Conservation (phyloP, 2,113 vertebrate genomes). For the Calyptommatus sinebrachiatus region DNA sequence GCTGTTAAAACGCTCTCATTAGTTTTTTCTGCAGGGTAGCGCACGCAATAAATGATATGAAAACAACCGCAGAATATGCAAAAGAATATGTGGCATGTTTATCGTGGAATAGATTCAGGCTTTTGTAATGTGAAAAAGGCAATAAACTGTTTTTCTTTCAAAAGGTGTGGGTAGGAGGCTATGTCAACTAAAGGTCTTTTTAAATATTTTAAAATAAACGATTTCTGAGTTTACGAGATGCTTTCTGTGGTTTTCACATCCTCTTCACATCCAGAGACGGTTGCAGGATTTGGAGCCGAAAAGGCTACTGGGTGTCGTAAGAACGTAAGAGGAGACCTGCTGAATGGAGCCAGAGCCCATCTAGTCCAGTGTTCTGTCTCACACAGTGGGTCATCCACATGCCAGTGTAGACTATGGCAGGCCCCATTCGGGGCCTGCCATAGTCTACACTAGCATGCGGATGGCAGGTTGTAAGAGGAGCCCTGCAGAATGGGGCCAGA, state of each 20-base stretch:
- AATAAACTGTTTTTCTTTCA: background rate
- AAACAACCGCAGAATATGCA: background rate
- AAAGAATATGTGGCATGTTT: background rate
- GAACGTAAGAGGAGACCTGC: too few species aligned
- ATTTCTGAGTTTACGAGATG: conserved; percentile 45
- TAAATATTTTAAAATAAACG: conserved; percentile 63
- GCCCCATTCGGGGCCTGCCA: too few species aligned
- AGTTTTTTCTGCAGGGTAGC: background rate
- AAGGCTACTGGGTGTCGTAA: too few species aligned
- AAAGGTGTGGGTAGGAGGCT: background rate
- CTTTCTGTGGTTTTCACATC: background rate
- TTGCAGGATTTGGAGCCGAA: too few species aligned
- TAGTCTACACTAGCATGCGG: too few species aligned
- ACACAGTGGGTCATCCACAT: too few species aligned
- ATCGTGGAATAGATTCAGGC: conserved; percentile 26
- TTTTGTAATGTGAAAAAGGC: conserved; percentile 18
- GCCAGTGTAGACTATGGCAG: too few species aligned
- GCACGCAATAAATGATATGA: background rate
- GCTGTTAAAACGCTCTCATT: too few species aligned
- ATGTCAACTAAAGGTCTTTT: conserved; percentile 54
- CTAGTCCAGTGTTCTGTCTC: too few species aligned
- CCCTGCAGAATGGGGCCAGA: too few species aligned
- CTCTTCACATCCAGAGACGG: background rate
- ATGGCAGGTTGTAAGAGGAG: too few species aligned
- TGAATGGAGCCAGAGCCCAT: too few species aligned